A percentile compares a stretch with the other conserved stretches of the same genome.
Conservation (phyloP, 2,797 vertebrate species). For the Agapornis canus region DNA sequence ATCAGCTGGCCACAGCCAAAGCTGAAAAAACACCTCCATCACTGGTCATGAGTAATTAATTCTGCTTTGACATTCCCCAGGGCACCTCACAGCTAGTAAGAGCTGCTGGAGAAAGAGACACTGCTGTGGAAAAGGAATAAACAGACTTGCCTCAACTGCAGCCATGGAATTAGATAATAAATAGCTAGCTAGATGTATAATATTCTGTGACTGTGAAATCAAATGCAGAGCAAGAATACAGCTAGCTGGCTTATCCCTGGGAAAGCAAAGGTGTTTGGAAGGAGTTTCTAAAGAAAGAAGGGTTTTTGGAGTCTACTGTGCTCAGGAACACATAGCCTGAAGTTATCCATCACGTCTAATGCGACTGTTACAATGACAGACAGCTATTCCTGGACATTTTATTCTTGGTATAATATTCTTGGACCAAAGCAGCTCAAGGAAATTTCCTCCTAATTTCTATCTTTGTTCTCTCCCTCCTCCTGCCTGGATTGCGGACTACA, state of each 20-base stretch:
- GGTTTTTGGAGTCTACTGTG: not conserved
- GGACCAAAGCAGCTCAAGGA: slow-evolving; percentile 9
- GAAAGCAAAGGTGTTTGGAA: slow-evolving; percentile 34
- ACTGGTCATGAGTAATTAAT: slow-evolving; percentile 60
- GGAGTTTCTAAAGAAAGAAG: not conserved
- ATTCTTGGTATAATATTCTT: not conserved
- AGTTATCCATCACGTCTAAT: slow-evolving; percentile 17
- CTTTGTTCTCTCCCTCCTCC: not conserved
- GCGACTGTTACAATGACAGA: not conserved
- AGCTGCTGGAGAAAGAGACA: not conserved
- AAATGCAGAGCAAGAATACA: not conserved
- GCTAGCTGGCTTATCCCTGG: not conserved
- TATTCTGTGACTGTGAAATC: slow-evolving; percentile 29
- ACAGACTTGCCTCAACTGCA: slow-evolving; percentile 14
- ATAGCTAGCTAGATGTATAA: slow-evolving; percentile 14
- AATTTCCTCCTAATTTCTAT: not conserved
- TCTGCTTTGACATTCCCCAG: slow-evolving; percentile 39
- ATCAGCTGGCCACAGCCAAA: slow-evolving; percentile 36
- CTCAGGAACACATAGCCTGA: not conserved
- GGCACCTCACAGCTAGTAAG: slow-evolving; percentile 29
- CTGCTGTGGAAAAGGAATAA: slow-evolving; percentile 34
- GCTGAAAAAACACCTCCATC: slow-evolving; percentile 51
- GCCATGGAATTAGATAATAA: slow-evolving; percentile 35
- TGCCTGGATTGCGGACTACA: not conserved
- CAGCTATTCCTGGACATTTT: slow-evolving; percentile 13